A percentile compares a stretch with the other conserved stretches of the same genome.
phyloP scores from a whole-genome alignment of 2,797 vertebrate species.

The Danio tinwini region DNA sequence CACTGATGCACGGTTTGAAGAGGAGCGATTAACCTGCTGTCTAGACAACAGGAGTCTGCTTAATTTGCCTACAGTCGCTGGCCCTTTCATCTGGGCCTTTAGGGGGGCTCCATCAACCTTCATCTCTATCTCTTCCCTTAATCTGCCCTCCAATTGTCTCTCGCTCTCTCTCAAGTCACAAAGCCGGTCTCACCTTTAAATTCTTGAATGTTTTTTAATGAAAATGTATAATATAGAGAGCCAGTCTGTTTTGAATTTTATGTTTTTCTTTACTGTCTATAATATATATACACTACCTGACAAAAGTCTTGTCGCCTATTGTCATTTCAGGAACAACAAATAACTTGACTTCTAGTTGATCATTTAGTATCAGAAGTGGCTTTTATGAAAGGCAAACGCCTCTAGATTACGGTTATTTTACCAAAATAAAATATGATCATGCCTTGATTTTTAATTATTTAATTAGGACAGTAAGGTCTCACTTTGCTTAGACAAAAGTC shows the following conservation, averaged over 20 bases:
- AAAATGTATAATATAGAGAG: not conserved
- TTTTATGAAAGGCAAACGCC: no score
- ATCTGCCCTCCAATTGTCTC: slow-evolving; percentile 16
- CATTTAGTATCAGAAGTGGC: no score
- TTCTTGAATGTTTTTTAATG: not conserved
- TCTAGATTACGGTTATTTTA: no score
- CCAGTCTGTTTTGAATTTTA: slow-evolving; percentile 8
- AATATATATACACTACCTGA: no score
- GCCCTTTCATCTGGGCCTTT: slow-evolving; percentile 62
- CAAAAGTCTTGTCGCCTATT: no score
- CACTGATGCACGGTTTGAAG: slow-evolving; percentile 55
- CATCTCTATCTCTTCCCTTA: slow-evolving; percentile 21
- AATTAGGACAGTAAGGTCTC: no score
- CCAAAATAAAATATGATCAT: no score
- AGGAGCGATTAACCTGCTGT: slow-evolving; percentile 61
- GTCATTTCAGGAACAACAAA: no score
- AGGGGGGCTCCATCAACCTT: slow-evolving; percentile 52
- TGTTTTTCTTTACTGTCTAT: slow-evolving; percentile 2
- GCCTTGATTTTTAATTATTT: no score
- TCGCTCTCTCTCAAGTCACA: slow-evolving; percentile 12
- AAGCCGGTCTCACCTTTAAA: slow-evolving; percentile 15
- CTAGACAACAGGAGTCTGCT: slow-evolving; percentile 65
- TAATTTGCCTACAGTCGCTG: slow-evolving; percentile 59
- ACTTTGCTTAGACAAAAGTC: no score
- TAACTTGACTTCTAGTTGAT: no score